Conservation (phyloP, 2,888 invertebrate species). For the Drosophila tripunctata region DNA sequence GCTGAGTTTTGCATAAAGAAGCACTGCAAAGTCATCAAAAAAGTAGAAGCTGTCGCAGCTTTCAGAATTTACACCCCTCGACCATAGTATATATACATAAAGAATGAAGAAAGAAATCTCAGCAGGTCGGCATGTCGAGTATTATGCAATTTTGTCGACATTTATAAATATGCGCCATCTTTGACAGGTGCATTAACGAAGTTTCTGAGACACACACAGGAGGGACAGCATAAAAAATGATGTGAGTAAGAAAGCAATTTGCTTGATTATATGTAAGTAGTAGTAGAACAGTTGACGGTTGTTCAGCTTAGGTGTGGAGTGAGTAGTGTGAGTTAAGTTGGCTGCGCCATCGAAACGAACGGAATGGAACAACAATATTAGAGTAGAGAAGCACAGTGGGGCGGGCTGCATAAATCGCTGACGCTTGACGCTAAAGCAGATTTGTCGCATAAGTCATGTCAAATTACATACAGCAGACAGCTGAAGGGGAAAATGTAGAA, state of each 20-base stretch:
- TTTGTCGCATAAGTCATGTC: conserved; percentile 81
- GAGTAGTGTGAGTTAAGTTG: conserved; percentile 3
- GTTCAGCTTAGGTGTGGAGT: not conserved
- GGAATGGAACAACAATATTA: conserved; percentile 19
- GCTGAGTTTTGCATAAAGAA: conserved; percentile 65
- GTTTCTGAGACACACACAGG: conserved; percentile 48
- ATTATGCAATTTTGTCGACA: conserved; percentile 75
- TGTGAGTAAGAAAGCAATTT: conserved; percentile 80
- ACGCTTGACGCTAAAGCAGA: conserved; percentile 73
- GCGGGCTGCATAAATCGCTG: conserved; percentile 72
- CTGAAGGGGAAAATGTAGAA: not conserved
- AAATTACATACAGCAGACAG: conserved; percentile 58
- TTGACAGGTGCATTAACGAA: conserved; percentile 80
- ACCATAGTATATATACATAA: too few relatives aligned
- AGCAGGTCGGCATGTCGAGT: conserved; percentile 31
- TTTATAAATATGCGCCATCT: conserved; percentile 70
- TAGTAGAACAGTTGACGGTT: conserved; percentile 57
- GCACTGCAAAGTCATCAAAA: conserved; percentile 55
- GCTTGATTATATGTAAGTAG: conserved; percentile 76
- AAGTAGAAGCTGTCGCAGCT: conserved; percentile 21
- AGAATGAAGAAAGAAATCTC: conserved; percentile 45
- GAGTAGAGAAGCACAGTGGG: not conserved
- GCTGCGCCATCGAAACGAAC: not conserved
- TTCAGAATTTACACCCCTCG: conserved; percentile 2
- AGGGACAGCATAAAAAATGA: conserved; percentile 68